Conservation (phyloP, 2,797 vertebrate genomes). For the Hypotaenidia philippensis region DNA sequence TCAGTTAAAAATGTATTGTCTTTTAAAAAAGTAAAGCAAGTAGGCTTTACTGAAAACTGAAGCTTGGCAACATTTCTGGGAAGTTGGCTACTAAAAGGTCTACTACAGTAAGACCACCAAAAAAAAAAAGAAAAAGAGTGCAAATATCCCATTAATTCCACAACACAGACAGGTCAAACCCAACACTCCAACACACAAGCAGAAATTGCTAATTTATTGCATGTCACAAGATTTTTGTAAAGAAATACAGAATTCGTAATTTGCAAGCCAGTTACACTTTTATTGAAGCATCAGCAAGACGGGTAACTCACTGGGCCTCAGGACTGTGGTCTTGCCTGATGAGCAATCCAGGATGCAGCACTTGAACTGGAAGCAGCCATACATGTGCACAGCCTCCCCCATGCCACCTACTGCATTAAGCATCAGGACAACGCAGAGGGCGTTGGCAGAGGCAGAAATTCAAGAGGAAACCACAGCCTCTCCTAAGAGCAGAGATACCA, state of each 20-base stretch:
- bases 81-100: background rate
- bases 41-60: background rate
- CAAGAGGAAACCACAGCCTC: background rate
- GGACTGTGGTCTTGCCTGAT: rapidly evolving
- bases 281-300: background rate
- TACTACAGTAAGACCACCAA: background rate
- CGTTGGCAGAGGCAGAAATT: background rate
- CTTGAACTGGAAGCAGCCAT: background rate
- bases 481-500: background rate
- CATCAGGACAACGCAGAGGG: background rate
- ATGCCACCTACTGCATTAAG: background rate
- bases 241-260: background rate
- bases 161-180: background rate
- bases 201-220: background rate
- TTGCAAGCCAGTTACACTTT: background rate
- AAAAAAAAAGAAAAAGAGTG: background rate
- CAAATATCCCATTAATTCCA: background rate
- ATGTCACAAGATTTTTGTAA: background rate
- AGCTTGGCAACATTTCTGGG: background rate
- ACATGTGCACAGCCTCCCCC: background rate
- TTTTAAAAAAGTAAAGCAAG: background rate
- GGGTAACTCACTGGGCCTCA: background rate
- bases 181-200: background rate
- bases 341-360: background rate
- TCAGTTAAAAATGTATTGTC: background rate